A percentile compares a stretch with the other conserved stretches of the same genome.
These are phyloP conservation scores for Pseudeuparius sepicola DNA, from an alignment of 2,888 invertebrate species.

Conservation along the genomic window DNA sequence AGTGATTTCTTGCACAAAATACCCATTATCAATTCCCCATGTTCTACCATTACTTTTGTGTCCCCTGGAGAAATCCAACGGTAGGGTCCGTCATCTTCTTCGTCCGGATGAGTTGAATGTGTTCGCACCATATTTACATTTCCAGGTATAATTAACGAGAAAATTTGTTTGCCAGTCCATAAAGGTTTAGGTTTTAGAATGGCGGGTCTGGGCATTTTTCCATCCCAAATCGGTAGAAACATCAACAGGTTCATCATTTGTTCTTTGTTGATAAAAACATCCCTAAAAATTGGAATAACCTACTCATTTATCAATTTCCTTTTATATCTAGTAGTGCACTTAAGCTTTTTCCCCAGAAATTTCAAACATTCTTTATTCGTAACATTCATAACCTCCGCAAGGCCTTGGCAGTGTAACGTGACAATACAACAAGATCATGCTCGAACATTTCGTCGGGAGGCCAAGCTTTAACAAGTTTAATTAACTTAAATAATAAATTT, in stretches of 20 bases:
- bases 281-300: too few species aligned
- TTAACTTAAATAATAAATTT: too few species aligned
- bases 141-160: constrained; percentile 93
- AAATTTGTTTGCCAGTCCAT: constrained; percentile 96
- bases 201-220: constrained; percentile 95
- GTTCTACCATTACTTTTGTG: constrained; percentile 87
- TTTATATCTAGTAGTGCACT: too few species aligned
- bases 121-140: constrained; percentile 96
- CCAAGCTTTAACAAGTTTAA: too few species aligned
- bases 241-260: constrained; percentile 98
- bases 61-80: constrained; percentile 99
- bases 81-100: constrained; percentile 95
- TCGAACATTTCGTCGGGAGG: too few species aligned
- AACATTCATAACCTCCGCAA: too few species aligned
- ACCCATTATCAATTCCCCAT: constrained; percentile 95
- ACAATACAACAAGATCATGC: too few species aligned
- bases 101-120: constrained; percentile 97
- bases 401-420: too few species aligned
- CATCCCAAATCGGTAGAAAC: constrained; percentile 98
- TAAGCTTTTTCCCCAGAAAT: too few species aligned
- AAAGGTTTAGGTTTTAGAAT: constrained; percentile 89
- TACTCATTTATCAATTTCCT: too few species aligned
- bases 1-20: constrained; percentile 96
- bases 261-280: constrained; percentile 92
- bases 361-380: too few species aligned